Evolutionary conservation across 1,140 invertebrate genomes (phyloP), one percentile per base, ranked within the genome.

Genomic region (Schlechtendalia chinensis): DNA sequence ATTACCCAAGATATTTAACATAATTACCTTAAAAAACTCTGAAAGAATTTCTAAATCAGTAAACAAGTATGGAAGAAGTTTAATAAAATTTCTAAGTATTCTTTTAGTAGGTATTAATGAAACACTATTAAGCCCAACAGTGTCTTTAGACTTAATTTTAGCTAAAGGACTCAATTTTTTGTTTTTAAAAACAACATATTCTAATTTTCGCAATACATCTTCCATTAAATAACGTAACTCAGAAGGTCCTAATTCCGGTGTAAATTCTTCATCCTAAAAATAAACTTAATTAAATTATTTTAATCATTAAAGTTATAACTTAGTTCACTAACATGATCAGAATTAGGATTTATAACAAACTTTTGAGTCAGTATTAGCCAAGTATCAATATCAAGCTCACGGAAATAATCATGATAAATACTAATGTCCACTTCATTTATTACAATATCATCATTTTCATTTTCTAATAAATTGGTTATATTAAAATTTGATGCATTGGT

Each of bases 311-410:
- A 1, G 16, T 54, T 54, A n/a, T 29, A 14, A 81, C 32, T 56
- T 2, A 45, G 19, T 61, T 27, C 32, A 50, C 56, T 59, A 81
- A 83, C 83, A 65, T 83, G 82, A 53, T 82, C 72, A 47, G 83
- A 75, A 19, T 82, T 74, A 24, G 83, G 84, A 75, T 82, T 82
- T 1, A 84, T 16, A 8, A 84, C 85, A 45, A 89, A 84, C 12
- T 87, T 87, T 82, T 88, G 86, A 69, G 86, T 87, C 24, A 89
- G 81, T 63, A 89, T 81, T 47, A 86, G 79, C 67, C 88, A 85
- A 47, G 88, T 84, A 83, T 88, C 87, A 12, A 87, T 86, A 83
- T 89, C 88, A 54, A 89, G 84, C 82, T 88, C 87, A 81, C 89
- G 83, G 81, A 87, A 86, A 58, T 84, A 82, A n/a, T 81, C 19